These are phyloP conservation scores for Nomada hirtipes DNA, from an alignment of 2,888 invertebrate genomes.

Conservation along the genomic window DNA sequence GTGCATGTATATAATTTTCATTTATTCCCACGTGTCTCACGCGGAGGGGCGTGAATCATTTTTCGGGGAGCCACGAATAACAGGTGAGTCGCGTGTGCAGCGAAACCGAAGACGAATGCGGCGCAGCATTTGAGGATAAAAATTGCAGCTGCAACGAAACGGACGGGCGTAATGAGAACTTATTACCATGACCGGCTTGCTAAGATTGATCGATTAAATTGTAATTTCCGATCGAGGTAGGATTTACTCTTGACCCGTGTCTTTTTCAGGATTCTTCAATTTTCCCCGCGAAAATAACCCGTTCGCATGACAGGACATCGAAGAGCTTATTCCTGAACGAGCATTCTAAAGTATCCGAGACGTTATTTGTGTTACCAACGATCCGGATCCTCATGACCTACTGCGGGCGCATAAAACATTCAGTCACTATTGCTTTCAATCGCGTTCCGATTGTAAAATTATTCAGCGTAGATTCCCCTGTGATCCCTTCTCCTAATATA, in stretches of 20 bases:
- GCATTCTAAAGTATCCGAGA: slow-evolving; percentile 21
- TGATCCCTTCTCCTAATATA: neutral
- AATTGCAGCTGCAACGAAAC: too few relatives aligned
- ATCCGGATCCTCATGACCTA: slow-evolving; percentile 37
- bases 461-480: neutral
- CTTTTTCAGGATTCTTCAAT: slow-evolving; percentile 29
- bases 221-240: neutral
- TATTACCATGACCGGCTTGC: neutral
- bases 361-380: slow-evolving; percentile 46
- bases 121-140: too few relatives aligned
- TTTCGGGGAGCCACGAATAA: too few relatives aligned
- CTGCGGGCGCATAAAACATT: slow-evolving; percentile 25
- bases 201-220: neutral
- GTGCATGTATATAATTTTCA: neutral
- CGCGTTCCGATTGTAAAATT: slow-evolving; percentile 24
- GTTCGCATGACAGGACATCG: neutral
- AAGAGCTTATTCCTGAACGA: slow-evolving; percentile 48
- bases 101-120: too few relatives aligned
- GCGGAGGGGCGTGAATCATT: neutral
- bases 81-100: too few relatives aligned
- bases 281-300: slow-evolving; percentile 16
- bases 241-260: slow-evolving; percentile 11
- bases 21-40: neutral
- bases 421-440: slow-evolving; percentile 42
- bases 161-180: too few relatives aligned